Evolutionary conservation across 2,888 invertebrate species (phyloP), one percentile per base, ranked within the genome.

Genomic region (Acheta domesticus): DNA sequence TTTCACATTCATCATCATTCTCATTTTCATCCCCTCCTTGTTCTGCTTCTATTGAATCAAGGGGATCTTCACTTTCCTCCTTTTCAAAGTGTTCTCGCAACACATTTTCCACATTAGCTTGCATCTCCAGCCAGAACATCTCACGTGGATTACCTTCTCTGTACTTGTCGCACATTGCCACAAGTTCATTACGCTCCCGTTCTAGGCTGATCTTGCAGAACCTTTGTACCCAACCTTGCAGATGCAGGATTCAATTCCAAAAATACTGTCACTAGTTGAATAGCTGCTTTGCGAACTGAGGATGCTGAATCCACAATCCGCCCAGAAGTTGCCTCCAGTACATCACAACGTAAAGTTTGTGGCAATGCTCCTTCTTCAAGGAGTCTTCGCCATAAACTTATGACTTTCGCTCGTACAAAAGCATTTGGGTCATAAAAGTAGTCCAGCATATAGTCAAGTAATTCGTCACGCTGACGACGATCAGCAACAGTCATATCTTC

Each of bases 161-260:
- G 90, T 80, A 62, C 77, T 96, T 89, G 79, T 91, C 88, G 83
- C 96, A 86, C 93, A 96, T 95, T 83, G 91, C 91, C 80, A 91
- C 89, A 81, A 96, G 91, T 1, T 95, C 96, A 62, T 87, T 84
- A 83, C 92, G 90, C 4, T 93, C 92, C 78, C 92, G 92, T 81
- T 92, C 91, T n/a, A 96, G 91, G 91, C 79, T 93, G 92, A 84
- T 95, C 95, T 82, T 93, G 90, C 84, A 91, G 92, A 0, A 94
- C 94, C 0, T 93, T 91, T 0, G 94, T 94, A 83, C 36, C 36
- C 36, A 78, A 62, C 88, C 92, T 92, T 0, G 93, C 92, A n/a
- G 94, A 92, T 86, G 93, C 98, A 8, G 95, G 94, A 88, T 98
- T 98, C 83, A 92, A 91, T 86, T 94, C 92, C 74, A 98, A 87